Percentiles rank a stretch among this genome's conserved stretches.
Evolutionary conservation across 1,140 invertebrate species (phyloP).

Genomic region (Bombus affinis): DNA sequence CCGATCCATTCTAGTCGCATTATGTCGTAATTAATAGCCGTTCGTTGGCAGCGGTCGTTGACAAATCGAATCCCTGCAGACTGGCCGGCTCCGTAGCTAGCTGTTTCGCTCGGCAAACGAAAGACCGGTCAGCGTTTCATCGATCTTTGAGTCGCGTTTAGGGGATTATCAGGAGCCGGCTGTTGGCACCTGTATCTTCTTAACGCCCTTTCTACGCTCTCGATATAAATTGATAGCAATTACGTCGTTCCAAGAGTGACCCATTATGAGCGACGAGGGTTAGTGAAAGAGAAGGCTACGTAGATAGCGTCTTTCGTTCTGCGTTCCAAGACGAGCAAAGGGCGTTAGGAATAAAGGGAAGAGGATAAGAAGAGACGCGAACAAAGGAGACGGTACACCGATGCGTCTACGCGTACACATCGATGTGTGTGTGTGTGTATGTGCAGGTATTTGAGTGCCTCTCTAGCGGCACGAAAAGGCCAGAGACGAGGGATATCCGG

Average conservation of each 20-base stretch:
- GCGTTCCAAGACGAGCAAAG: slow-evolving; percentile 25
- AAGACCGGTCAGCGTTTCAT: background rate
- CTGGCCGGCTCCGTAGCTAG: too few species aligned
- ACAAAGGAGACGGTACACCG: slow-evolving; percentile 11
- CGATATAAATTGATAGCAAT: slow-evolving; percentile 62
- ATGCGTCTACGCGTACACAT: background rate
- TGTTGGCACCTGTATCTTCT: slow-evolving; percentile 7
- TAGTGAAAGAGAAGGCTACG: too few species aligned
- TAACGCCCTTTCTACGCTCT: slow-evolving; percentile 44
- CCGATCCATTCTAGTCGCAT: background rate
- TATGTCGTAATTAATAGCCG: slow-evolving; percentile 23
- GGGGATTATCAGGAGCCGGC: slow-evolving; percentile 27
- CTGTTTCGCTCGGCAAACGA: background rate
- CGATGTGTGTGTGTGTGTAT: background rate
- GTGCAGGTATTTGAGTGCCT: background rate
- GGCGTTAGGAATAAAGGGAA: background rate
- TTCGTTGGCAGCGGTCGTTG: slow-evolving; percentile 9
- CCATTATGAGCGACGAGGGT: slow-evolving; percentile 35
- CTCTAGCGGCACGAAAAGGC: background rate
- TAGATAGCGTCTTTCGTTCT: background rate
- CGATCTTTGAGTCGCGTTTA: slow-evolving; percentile 51
- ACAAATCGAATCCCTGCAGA: slow-evolving; percentile 10
- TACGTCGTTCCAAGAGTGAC: slow-evolving; percentile 54
- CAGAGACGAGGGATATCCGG: slow-evolving; percentile 16
- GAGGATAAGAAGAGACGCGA: slow-evolving; percentile 6